These are phyloP conservation scores for Cirrhinus mrigala DNA, from an alignment of 2,797 vertebrate genomes.

Conservation along the genomic window DNA sequence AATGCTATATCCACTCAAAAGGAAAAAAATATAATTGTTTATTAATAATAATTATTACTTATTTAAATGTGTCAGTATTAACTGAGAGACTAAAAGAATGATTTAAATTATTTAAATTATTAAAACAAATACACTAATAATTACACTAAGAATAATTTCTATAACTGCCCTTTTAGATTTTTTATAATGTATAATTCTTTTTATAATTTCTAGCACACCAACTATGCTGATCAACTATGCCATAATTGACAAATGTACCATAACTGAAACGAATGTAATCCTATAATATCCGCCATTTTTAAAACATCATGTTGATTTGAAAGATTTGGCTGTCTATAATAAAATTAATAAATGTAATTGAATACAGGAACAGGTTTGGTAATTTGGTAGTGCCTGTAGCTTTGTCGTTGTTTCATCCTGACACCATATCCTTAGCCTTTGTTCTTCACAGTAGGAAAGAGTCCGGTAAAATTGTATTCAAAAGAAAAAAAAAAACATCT, in stretches of 20 bases:
- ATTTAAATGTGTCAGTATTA: too few species aligned
- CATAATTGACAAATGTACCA: neutral
- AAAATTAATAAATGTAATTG: neutral
- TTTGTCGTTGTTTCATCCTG: constrained; percentile 31
- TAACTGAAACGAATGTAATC: too few species aligned
- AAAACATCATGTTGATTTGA: neutral
- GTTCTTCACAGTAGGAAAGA: constrained; percentile 53
- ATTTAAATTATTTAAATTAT: too few species aligned
- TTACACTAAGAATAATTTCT: neutral
- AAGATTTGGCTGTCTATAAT: neutral
- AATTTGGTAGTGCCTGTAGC: neutral
- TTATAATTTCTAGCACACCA: neutral
- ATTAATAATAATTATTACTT: too few species aligned
- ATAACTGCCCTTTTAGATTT: neutral
- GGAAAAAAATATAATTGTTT: too few species aligned
- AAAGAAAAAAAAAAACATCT: constrained; percentile 55
- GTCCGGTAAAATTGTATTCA: constrained; percentile 50
- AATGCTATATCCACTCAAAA: too few species aligned
- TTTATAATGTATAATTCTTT: neutral
- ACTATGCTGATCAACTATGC: neutral
- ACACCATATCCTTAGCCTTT: constrained; percentile 46
- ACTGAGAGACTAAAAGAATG: too few species aligned
- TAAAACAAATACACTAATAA: too few species aligned
- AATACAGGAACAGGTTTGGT: neutral
- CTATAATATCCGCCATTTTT: neutral